Conservation (phyloP, 2,888 invertebrate species). For the Magallana nippona region DNA sequence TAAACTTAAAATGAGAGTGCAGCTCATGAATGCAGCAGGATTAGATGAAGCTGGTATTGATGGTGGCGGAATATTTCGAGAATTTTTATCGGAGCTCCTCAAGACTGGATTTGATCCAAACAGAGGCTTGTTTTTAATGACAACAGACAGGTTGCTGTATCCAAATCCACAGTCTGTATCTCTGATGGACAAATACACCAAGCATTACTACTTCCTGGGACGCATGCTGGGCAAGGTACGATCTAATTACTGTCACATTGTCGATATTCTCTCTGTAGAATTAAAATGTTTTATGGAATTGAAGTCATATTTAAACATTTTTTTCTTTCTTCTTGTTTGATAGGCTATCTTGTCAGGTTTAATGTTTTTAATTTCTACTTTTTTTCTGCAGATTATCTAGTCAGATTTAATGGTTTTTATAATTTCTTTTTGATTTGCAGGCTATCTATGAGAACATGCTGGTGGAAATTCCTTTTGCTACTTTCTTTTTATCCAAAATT, state of each 20-base stretch:
- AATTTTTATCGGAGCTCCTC: constrained; percentile 95
- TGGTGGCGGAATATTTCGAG: constrained; percentile 97
- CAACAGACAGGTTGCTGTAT: constrained; percentile 94
- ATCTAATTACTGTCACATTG: not conserved
- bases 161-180: constrained; percentile 94
- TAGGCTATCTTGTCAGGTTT: too few species aligned
- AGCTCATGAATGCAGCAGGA: constrained; percentile 93
- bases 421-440: constrained; percentile 80
- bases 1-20: constrained; percentile 91
- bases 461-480: constrained; percentile 96
- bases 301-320: too few species aligned
- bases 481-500: constrained; percentile 95
- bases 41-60: constrained; percentile 97
- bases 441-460: constrained; percentile 96
- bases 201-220: constrained; percentile 97
- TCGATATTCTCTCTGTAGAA: too few species aligned
- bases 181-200: constrained; percentile 90
- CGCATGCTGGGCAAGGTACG: constrained; percentile 93
- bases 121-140: constrained; percentile 93
- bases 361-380: too few species aligned
- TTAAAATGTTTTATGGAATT: too few species aligned
- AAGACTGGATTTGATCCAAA: constrained; percentile 97
- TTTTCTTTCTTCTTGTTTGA: too few species aligned
- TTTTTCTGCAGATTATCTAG: too few species aligned
- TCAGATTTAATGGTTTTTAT: too few species aligned